Evolutionary conservation across 2,888 invertebrate genomes (phyloP).

Genomic region (Pristionchus exspectatus): DNA sequence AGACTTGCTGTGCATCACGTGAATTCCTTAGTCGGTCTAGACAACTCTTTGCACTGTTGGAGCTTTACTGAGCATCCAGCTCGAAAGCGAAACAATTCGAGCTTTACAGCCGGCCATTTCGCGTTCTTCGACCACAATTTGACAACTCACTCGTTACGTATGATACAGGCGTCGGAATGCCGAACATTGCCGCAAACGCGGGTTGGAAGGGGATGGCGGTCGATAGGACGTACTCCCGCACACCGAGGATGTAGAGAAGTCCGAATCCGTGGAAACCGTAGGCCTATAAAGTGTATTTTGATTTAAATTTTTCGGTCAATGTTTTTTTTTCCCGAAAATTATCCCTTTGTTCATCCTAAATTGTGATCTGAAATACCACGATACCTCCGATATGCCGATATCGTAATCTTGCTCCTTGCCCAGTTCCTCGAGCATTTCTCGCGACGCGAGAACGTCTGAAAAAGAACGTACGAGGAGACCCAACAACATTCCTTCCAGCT

Average conservation of each 20-base stretch:
- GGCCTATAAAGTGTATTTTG: not conserved
- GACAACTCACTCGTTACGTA: conserved; percentile 35
- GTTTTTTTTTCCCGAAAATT: too few species aligned
- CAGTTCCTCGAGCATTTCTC: conserved; percentile 40
- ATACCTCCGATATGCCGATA: conserved; percentile 54
- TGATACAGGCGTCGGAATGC: conserved; percentile 50
- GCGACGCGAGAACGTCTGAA: conserved; percentile 52
- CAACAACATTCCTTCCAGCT: too few species aligned
- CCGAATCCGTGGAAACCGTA: conserved; percentile 56
- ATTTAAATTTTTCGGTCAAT: too few species aligned
- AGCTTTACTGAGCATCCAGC: too few species aligned
- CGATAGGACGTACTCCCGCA: conserved; percentile 50
- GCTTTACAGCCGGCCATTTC: not conserved
- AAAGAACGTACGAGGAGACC: too few species aligned
- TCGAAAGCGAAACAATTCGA: not conserved
- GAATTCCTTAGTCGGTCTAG: too few species aligned
- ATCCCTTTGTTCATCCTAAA: too few species aligned
- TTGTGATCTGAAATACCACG: not conserved
- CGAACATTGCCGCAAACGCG: conserved; percentile 49
- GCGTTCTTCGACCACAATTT: not conserved
- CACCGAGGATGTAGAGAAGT: conserved; percentile 50
- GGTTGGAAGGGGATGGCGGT: conserved; percentile 55
- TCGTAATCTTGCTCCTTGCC: conserved; percentile 48
- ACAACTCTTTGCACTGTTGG: too few species aligned
- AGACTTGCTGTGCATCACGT: too few species aligned